phyloP scores from a whole-genome alignment of 2,888 invertebrate species.

The Allophyes oxyacanthae region DNA sequence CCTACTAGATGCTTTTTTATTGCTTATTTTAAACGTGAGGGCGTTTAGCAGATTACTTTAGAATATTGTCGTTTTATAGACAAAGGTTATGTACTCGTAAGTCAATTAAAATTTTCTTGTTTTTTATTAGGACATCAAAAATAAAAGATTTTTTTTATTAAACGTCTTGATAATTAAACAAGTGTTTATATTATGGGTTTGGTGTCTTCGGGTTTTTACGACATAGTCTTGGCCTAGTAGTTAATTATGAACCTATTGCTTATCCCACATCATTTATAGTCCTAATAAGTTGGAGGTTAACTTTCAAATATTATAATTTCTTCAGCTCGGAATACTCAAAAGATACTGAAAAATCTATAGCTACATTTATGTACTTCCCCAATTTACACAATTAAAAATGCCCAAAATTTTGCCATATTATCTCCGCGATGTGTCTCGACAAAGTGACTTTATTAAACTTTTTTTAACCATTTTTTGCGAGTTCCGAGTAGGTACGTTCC shows the following conservation, averaged over 20 bases:
- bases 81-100: no score
- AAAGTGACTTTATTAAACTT: conserved; percentile 80
- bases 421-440: conserved; percentile 50
- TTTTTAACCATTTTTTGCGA: conserved; percentile 78
- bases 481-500: conserved; percentile 64
- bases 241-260: background rate
- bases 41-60: conserved; percentile 18
- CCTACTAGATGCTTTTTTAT: conserved; percentile 41
- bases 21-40: conserved; percentile 32
- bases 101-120: no score
- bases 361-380: conserved; percentile 40
- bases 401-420: conserved; percentile 47
- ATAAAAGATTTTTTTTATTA: no score
- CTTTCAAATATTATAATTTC: no score
- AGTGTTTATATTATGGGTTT: no score
- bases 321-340: background rate
- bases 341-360: conserved; percentile 29
- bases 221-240: no score
- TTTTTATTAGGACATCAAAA: no score
- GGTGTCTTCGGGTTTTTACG: no score
- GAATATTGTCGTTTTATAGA: no score
- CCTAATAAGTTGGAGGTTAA: no score
- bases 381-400: conserved; percentile 43
- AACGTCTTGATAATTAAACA: no score
- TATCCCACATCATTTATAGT: conserved; percentile 12